phyloP scores from a whole-genome alignment of 1,140 invertebrate genomes.

The Pteromalus puparum region DNA sequence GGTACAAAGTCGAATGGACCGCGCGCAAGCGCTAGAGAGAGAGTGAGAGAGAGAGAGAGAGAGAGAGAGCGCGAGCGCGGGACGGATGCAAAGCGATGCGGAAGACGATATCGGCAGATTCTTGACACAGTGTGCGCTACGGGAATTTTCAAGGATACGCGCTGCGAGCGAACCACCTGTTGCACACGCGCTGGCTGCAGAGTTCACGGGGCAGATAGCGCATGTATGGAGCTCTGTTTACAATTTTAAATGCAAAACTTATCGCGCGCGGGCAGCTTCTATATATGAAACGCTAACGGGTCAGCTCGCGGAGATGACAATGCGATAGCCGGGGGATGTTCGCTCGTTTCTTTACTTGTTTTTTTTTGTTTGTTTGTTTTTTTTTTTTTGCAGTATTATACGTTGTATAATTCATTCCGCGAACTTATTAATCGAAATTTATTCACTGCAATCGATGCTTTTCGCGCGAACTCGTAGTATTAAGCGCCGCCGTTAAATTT shows the following conservation, averaged over 20 bases:
- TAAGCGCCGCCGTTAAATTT: too few species aligned
- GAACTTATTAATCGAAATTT: neutral
- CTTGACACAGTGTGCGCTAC: conserved; percentile 35
- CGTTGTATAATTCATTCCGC: too few species aligned
- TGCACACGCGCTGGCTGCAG: conserved; percentile 42
- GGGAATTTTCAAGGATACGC: conserved; percentile 28
- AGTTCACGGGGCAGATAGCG: neutral
- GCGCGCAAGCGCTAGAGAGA: neutral
- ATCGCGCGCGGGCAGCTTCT: conserved; percentile 26
- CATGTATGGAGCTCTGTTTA: neutral
- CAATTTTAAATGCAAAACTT: conserved; percentile 11
- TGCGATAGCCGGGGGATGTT: neutral
- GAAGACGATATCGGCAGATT: conserved; percentile 42
- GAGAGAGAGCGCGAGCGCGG: neutral
- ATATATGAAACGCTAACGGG: conserved; percentile 37
- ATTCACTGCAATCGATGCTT: neutral
- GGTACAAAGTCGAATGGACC: neutral
- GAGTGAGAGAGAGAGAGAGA: neutral
- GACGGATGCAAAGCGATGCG: conserved; percentile 41
- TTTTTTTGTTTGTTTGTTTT: too few species aligned
- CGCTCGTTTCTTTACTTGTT: too few species aligned
- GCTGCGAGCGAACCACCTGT: conserved; percentile 57
- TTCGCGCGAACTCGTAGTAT: too few species aligned
- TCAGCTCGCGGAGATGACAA: conserved; percentile 34
- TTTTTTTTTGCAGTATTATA: too few species aligned